A percentile compares a stretch with the other conserved stretches of the same genome.
Conservation (phyloP, 2,797 vertebrate genomes). For the Peromyscus aztecus region DNA sequence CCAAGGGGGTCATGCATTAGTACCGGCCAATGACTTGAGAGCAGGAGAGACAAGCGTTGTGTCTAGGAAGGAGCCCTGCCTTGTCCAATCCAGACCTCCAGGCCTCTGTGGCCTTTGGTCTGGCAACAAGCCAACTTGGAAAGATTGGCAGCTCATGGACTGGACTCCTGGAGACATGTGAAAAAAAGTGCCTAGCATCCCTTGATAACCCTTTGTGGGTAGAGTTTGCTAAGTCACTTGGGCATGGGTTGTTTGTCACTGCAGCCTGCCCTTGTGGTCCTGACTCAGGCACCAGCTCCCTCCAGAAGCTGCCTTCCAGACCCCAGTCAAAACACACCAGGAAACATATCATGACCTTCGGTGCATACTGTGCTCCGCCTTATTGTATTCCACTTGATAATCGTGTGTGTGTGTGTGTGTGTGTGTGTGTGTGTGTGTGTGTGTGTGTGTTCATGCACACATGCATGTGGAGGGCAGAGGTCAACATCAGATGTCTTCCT, state of each 20-base stretch:
- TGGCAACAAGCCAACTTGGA: rapidly evolving
- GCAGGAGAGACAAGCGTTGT: rapidly evolving
- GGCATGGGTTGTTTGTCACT: not conserved
- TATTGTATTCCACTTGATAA: not conserved
- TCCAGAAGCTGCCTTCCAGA: not conserved
- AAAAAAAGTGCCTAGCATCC: not conserved
- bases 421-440: not conserved
- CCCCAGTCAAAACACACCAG: not conserved
- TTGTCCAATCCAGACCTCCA: not conserved
- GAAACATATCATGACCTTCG: not conserved
- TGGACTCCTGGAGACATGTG: rapidly evolving
- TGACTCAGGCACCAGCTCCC: not conserved
- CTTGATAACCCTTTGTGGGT: rapidly evolving
- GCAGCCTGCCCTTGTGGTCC: not conserved
- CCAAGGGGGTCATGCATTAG: not conserved
- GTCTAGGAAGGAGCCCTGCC: too few species aligned
- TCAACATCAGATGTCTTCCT: not conserved
- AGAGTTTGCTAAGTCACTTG: not conserved
- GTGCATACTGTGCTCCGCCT: not conserved
- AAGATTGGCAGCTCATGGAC: rapidly evolving
- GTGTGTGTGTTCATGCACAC: too few species aligned
- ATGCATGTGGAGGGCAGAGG: not conserved
- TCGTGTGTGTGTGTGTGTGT: not conserved
- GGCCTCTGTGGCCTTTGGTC: not conserved
- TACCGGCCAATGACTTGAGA: not conserved